Percentiles rank a stretch among this genome's conserved stretches.
These are phyloP conservation scores for Numida meleagris DNA, from an alignment of 2,113 vertebrate genomes.

Conservation along the genomic window DNA sequence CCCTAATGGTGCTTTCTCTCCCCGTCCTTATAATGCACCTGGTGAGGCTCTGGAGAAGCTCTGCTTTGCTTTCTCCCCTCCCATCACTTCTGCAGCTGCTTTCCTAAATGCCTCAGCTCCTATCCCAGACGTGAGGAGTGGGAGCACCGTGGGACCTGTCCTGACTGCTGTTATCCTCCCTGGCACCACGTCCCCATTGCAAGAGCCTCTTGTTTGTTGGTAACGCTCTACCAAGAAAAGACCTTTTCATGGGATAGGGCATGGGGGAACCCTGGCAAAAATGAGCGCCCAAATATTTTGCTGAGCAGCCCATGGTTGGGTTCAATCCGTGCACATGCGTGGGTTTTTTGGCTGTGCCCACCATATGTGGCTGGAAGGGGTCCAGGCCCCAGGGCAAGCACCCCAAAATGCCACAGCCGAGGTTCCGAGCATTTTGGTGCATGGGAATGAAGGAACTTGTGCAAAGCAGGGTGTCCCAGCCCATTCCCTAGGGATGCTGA, in stretches of 20 bases:
- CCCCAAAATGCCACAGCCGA: neutral
- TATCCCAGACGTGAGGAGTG: neutral
- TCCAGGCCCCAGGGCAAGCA: neutral
- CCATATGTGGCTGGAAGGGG: constrained; percentile 19
- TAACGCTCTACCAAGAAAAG: neutral
- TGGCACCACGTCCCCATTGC: neutral
- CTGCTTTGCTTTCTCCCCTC: neutral
- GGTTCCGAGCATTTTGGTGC: accelerated
- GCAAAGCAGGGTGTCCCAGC: neutral
- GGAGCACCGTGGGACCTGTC: neutral
- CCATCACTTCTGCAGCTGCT: neutral
- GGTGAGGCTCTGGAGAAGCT: neutral
- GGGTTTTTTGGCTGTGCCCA: neutral
- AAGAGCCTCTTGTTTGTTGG: constrained; percentile 6
- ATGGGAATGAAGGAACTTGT: neutral
- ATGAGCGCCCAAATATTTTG: neutral
- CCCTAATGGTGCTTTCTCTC: neutral
- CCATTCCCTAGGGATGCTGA: accelerated
- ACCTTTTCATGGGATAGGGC: neutral
- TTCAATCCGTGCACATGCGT: constrained; percentile 10
- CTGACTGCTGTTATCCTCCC: neutral
- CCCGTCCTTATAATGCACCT: neutral
- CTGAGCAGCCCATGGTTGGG: neutral
- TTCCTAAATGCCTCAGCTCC: neutral
- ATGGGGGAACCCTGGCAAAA: neutral